Base-by-base conservation (phyloP, 2,888 invertebrate genomes). In the Cecidostiba fungosa region DNA sequence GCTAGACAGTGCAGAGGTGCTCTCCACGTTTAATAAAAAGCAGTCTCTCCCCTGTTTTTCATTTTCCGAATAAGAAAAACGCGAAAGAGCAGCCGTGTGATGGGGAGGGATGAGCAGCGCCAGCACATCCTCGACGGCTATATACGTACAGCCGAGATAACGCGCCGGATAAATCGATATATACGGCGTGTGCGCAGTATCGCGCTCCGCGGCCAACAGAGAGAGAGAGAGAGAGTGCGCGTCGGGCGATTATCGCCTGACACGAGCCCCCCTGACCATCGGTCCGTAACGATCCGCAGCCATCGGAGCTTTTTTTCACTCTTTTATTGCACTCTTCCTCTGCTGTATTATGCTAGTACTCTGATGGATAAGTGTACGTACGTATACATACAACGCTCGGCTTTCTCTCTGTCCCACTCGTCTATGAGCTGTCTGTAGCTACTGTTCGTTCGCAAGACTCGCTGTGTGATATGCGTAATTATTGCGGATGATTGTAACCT, bases 111-210 rank as follows among this genome's bases (percentile, higher is more conserved):
- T n/a, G 66, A 66, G 66, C 66, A 66, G n/a, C 66, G 29, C 29
- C 10, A 66, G 66, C 66, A 66, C 62, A 62, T 62, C 62, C 62
- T n/a, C 66, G 36, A 32, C 39, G n/a, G 14, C 12, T 43, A 2
- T 43, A 10, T 43, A 43, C 72, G 39, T 32, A 39, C 10, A 72
- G 39, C 39, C 39, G 72, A 39, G 39, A 62, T 77, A 78, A 47
- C 54, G 80, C 72, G 47, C 43, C 50, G 70, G 70, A 80, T 80
- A 72, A 80, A 73, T 81, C 73, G 73, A 81, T 81, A 73, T 74
- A 47, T 14, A n/a, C 73, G 54, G 81, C 81, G 81, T 29, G 73
- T 81, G 81, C 81, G 81, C 81, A 81, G 77, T 77, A 36, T 59
- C 36, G 59, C 77, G 32, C 76, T n/a, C 10, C 26, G 73, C 73